These are phyloP conservation scores for Zaprionus camerounensis DNA, from an alignment of 1,140 invertebrate genomes.

Conservation along the genomic window DNA sequence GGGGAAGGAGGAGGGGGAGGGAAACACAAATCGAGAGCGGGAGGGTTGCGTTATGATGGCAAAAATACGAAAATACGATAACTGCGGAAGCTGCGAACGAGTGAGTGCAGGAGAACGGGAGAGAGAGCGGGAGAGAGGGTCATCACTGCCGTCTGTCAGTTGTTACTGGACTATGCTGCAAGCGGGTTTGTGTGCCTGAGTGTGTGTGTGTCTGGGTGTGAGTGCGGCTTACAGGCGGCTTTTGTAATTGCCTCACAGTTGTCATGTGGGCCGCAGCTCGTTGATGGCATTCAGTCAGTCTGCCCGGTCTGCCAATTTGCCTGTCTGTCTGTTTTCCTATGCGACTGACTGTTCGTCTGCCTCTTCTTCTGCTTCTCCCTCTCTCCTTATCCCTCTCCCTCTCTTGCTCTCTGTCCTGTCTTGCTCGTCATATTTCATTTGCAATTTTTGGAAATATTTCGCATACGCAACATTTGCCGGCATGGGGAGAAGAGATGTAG, in stretches of 20 bases:
- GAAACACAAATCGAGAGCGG: slow-evolving; percentile 24
- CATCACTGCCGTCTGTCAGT: slow-evolving; percentile 27
- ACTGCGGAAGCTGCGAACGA: background rate
- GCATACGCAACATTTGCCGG: slow-evolving; percentile 24
- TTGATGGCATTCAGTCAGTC: slow-evolving; percentile 14
- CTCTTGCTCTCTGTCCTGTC: background rate
- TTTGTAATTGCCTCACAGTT: slow-evolving; percentile 42
- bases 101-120: slow-evolving; percentile 28
- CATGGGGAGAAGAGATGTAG: background rate
- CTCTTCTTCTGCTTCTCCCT: background rate
- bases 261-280: slow-evolving; percentile 12
- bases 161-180: slow-evolving; percentile 29
- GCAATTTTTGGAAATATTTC: slow-evolving; percentile 40
- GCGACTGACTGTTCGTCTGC: background rate
- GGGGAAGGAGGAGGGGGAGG: background rate
- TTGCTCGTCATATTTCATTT: slow-evolving; percentile 23
- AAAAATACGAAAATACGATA: slow-evolving; percentile 8
- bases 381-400: background rate
- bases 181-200: background rate
- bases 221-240: slow-evolving; percentile 4
- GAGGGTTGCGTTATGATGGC: slow-evolving; percentile 17
- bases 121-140: slow-evolving; percentile 5
- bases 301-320: background rate
- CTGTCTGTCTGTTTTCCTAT: background rate
- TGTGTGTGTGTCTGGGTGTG: slow-evolving; percentile 9